Percentiles rank a stretch among this genome's conserved stretches.
phyloP scores from a whole-genome alignment of 2,113 vertebrate genomes.

The Acrocephalus kingi region DNA sequence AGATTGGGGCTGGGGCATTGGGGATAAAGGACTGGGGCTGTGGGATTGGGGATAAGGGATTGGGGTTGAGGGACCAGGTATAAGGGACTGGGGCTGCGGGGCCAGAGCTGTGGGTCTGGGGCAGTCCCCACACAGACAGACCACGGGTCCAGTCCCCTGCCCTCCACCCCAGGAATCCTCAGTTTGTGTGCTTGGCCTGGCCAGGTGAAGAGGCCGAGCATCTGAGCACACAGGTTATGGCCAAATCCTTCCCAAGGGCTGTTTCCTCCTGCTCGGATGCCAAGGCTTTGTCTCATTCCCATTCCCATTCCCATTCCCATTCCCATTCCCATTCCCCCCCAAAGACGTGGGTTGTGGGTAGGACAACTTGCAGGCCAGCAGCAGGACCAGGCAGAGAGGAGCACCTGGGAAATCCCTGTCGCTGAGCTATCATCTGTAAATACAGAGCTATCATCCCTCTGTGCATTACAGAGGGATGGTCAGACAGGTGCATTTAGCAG shows the following conservation, averaged over 20 bases:
- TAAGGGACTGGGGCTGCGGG: rapidly evolving
- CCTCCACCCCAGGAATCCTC: rapidly evolving
- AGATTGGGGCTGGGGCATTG: rapidly evolving
- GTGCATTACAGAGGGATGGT: neutral
- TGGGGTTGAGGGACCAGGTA: rapidly evolving
- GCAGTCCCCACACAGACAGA: rapidly evolving
- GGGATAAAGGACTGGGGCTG: too few species aligned
- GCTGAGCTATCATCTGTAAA: neutral
- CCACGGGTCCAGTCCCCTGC: neutral
- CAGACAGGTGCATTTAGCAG: neutral
- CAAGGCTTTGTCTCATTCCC: neutral
- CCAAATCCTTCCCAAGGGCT: neutral
- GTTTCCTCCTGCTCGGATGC: neutral
- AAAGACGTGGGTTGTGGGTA: rapidly evolving
- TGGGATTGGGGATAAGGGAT: neutral
- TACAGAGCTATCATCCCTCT: too few species aligned
- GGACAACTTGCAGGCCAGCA: neutral
- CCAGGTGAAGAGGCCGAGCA: neutral
- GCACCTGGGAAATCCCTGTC: neutral
- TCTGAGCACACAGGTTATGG: neutral
- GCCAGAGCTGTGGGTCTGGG: rapidly evolving
- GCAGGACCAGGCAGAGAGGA: neutral
- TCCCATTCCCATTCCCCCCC: too few species aligned
- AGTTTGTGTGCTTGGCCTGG: neutral
- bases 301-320: neutral